Conservation (phyloP, 1,140 invertebrate genomes). For the Phthorimaea operculella region DNA sequence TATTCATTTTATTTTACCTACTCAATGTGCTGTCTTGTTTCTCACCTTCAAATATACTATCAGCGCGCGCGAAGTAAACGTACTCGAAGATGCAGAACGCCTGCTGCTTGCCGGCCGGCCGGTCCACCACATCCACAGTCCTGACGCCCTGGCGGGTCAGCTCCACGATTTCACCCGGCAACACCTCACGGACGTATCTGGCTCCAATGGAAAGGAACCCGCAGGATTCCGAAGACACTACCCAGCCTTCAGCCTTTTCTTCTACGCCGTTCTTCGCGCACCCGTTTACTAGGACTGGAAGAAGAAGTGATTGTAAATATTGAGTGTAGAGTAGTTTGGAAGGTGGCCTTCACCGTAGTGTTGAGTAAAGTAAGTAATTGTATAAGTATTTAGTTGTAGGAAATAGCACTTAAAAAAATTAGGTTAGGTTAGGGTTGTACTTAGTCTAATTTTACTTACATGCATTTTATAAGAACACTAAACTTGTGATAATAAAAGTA, state of each 20-base stretch:
- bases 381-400: no score
- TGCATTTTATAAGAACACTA: no score
- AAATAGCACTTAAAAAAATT: no score
- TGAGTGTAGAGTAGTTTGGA: no score
- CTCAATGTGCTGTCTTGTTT: no score
- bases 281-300: conserved; percentile 53
- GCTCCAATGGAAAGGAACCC: conserved; percentile 96
- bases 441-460: no score
- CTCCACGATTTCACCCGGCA: conserved; percentile 95
- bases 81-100: conserved; percentile 99
- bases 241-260: conserved; percentile 84
- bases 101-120: conserved; percentile 79
- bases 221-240: conserved; percentile 97
- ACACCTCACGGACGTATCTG: conserved; percentile 87
- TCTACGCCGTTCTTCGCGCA: conserved; percentile 54
- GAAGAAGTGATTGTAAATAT: not conserved
- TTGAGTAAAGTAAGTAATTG: no score
- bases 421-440: no score
- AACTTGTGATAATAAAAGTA: no score
- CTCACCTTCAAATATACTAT: conserved; percentile 86
- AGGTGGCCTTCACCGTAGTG: no score
- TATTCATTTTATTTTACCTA: no score
- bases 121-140: conserved; percentile 86
- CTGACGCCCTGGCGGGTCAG: conserved; percentile 86
- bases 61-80: conserved; percentile 96